phyloP scores from a whole-genome alignment of 2,113 vertebrate species.

The Rhinopithecus roxellana region DNA sequence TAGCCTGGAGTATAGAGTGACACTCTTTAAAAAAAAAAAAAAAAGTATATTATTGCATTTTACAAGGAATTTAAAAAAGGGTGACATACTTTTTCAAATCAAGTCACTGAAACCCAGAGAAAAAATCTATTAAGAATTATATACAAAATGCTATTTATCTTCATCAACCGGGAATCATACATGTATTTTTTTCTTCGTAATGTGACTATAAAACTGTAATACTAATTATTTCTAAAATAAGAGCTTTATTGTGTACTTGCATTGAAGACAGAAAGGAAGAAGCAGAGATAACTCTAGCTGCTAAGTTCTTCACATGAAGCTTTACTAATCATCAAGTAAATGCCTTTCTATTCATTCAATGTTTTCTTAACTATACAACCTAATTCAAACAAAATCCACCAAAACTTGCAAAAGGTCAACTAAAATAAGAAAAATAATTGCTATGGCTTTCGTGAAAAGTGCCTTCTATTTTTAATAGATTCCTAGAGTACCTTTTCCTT shows the following conservation, averaged over 20 bases:
- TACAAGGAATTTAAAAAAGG: not conserved
- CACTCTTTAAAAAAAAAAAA: too few relatives aligned
- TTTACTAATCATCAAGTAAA: not conserved
- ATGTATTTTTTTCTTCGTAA: not conserved
- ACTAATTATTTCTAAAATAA: not conserved
- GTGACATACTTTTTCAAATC: not conserved
- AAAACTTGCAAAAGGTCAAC: not conserved
- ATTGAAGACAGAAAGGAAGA: not conserved
- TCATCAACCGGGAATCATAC: not conserved
- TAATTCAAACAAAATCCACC: constrained; percentile 23
- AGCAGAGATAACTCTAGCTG: not conserved
- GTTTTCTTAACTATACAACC: not conserved
- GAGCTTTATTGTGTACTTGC: not conserved
- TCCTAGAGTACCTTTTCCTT: not conserved
- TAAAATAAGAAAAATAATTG: not conserved
- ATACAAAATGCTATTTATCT: not conserved
- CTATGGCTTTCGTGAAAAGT: not conserved
- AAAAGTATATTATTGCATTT: constrained; percentile 20
- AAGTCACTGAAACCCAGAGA: not conserved
- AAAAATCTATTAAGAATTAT: not conserved
- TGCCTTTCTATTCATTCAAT: not conserved
- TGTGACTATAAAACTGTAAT: not conserved
- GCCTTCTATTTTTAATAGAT: not conserved
- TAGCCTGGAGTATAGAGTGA: too few relatives aligned
- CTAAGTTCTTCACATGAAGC: not conserved